Evolutionary conservation across 2,888 invertebrate genomes (phyloP), one percentile per base, ranked within the genome.

Genomic region (Netelia melanura): DNA sequence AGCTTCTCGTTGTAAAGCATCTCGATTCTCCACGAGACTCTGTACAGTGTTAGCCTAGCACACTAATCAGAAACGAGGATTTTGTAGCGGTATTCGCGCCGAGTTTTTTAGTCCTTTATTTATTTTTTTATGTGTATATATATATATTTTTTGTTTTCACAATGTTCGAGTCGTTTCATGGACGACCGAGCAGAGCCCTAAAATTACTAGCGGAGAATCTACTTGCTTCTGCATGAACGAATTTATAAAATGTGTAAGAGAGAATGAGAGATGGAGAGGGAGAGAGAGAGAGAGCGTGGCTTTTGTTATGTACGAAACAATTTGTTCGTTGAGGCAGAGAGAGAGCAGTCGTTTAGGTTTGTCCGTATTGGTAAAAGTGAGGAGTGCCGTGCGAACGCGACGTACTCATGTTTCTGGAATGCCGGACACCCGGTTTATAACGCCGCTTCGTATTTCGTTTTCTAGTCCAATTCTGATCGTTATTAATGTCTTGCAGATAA

Each of bases 361-460:
- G 5, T 21, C 81, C 81, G 78, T 82, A 30, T 64, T n/a, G 23
- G 3, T 8, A 23, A 58, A 43, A 68, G 3, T 30, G 5, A 62
- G 79, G 81, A 78, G 75, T 71, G 85, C 82, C 58, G 58, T 61
- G 81, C 44, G 81, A 58, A 78, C 54, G n/a, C 67, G 48, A 65
- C 70, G 56, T 56, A 52, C 76, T 80, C 77, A 79, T 70, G 82
- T 80, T 81, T 80, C 83, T 81, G 85, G 86, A 85, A 86, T 85
- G 82, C 81, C 83, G 56, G 23, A 74, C 70, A 70, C 52, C 38
- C 38, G 38, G 38, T 38, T 6, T 38, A 38, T 38, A 38, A 3
- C 38, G 1, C 38, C 38, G 6, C 6, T 38, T 38, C 6, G 38
- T 38, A 38, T 38, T 6, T 38, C 38, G 5, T 38, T 38, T 6